These are phyloP conservation scores for Agapornis canus DNA, from an alignment of 2,797 vertebrate genomes.

Conservation along the genomic window DNA sequence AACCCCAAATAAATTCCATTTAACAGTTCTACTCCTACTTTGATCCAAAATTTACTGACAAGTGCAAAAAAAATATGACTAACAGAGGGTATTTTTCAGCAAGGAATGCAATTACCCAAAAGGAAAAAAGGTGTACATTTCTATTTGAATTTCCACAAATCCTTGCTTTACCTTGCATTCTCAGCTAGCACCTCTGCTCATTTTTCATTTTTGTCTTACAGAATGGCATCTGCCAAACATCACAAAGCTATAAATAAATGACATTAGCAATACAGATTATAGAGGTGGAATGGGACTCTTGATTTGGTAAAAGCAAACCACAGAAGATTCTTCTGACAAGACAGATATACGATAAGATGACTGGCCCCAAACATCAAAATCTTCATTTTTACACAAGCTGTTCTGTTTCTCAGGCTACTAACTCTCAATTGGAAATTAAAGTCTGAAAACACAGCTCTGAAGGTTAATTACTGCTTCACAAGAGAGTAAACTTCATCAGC, in stretches of 20 bases:
- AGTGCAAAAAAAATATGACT: background rate
- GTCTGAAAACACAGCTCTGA: background rate
- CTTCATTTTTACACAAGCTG: constrained; percentile 29
- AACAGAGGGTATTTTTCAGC: background rate
- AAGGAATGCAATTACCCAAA: background rate
- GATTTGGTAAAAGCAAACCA: constrained; percentile 45
- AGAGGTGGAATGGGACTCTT: constrained; percentile 9
- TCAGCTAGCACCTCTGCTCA: background rate
- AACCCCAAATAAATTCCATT: background rate
- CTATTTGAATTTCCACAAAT: background rate
- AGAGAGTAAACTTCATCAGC: background rate
- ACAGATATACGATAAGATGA: background rate
- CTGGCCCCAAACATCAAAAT: constrained; percentile 22
- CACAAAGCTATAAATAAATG: background rate
- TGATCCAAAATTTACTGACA: background rate
- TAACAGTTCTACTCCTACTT: background rate
- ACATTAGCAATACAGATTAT: constrained; percentile 36
- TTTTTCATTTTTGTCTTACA: background rate
- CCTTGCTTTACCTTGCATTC: background rate
- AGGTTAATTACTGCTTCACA: background rate
- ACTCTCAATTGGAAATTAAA: constrained; percentile 46
- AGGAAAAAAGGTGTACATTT: background rate
- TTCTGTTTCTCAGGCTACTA: constrained; percentile 46
- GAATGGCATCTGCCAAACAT: constrained; percentile 27
- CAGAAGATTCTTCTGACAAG: constrained; percentile 5